Base-by-base conservation (phyloP, 2,113 vertebrate genomes). In the Taurulus bubalis region DNA sequence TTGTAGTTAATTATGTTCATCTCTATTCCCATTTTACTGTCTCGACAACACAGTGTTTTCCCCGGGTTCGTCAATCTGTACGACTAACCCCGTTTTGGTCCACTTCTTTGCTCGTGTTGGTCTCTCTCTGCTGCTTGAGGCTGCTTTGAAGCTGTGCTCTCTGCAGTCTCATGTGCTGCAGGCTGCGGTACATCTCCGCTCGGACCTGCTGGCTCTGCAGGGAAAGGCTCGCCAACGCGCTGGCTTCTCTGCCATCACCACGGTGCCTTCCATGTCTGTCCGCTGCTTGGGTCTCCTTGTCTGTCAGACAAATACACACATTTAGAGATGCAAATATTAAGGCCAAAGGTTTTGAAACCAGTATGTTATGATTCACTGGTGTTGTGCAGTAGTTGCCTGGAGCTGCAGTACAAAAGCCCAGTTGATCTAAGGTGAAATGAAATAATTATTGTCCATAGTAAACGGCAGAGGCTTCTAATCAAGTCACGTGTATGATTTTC, bases 141-240 rank as follows among this genome's bases (percentile, higher is more conserved):
- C 85, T 94, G 83, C 88, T 94, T 84, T 96, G 95, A 45, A 97
- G 94, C 77, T 95, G 88, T 20, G 85, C 85, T 72, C 95, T 95
- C 80, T 96, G 95, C 67, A 79, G 86, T 56, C 94, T 96, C 96
- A 97, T 95, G 86, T 95, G 95, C 86, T 95, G 94, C 66, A 98
- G 90, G 4, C 94, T 97, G 79, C 90, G 93, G 80, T 95, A 94
- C 63, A 96, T 81, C 87, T 97, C 95, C 12, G 84, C 89, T 75
- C 94, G 93, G 65, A 89, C 87, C 90, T 94, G 94, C 84, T 95
- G 93, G 87, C 94, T 97, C 75, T 97, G 95, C 34, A 93, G 86
- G 1, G 95, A 96, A 38, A 97, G 84, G 6, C 89, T 95, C 64
- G 90, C 93, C 82, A 97, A 83, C 67, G 84, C 56, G 0, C 20